phyloP scores from a whole-genome alignment of 2,797 vertebrate species.

The Acrossocheilus wenchowensis region DNA sequence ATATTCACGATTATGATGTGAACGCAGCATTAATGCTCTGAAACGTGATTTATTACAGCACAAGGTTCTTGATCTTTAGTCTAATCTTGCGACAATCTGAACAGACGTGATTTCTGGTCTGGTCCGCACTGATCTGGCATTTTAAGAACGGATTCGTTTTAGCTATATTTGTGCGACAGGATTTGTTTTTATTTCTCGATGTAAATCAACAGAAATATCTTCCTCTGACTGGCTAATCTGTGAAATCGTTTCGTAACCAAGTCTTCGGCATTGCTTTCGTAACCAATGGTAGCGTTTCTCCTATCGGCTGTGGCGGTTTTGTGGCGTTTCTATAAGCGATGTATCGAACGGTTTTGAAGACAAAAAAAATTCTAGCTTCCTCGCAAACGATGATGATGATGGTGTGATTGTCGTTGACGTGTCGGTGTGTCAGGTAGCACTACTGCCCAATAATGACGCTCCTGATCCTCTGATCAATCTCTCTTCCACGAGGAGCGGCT shows the following conservation, averaged over 20 bases:
- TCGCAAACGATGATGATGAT: conserved; percentile 45
- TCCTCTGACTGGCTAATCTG: conserved; percentile 65
- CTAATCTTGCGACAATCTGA: conserved; percentile 40
- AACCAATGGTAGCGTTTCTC: conserved; percentile 58
- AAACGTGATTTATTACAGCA: not conserved
- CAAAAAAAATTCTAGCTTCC: conserved; percentile 53
- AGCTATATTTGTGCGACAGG: conserved; percentile 38
- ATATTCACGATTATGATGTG: not conserved
- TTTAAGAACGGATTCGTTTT: conserved; percentile 52
- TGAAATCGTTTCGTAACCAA: conserved; percentile 63
- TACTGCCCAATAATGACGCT: conserved; percentile 53
- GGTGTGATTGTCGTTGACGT: conserved; percentile 52
- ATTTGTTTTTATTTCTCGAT: conserved; percentile 41
- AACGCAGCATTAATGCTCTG: not conserved
- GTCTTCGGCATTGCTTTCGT: conserved; percentile 61
- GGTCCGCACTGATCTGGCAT: conserved; percentile 57
- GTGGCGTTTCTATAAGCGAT: conserved; percentile 54
- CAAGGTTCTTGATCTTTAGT: not conserved
- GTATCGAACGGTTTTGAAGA: conserved; percentile 56
- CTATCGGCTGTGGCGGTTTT: conserved; percentile 63
- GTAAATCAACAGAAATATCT: conserved; percentile 54
- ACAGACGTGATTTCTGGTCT: no score
- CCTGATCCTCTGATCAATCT: conserved; percentile 35
- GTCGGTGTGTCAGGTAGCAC: conserved; percentile 60
- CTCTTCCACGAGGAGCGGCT: conserved; percentile 56